Conservation (phyloP, 2,888 invertebrate genomes). For the Habrosyne pyritoides region DNA sequence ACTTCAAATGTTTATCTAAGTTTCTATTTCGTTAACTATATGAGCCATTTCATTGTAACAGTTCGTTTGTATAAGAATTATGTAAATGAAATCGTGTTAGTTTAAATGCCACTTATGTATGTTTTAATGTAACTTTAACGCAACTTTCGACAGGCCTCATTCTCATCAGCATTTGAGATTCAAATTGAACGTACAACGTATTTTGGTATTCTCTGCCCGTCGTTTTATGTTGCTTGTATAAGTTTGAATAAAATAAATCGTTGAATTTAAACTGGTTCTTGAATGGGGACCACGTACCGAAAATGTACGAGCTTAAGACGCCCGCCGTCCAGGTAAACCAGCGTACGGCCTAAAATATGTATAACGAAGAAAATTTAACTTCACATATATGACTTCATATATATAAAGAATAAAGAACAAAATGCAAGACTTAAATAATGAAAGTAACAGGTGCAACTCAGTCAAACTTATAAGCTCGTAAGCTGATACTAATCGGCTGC, state of each 20-base stretch:
- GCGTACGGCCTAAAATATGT: not conserved
- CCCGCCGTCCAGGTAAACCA: not conserved
- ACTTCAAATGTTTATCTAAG: conserved; percentile 2
- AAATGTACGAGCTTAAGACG: conserved; percentile 13
- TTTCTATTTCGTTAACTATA: conserved; percentile 9
- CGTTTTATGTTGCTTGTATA: conserved; percentile 17
- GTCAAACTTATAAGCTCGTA: not conserved
- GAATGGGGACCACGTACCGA: conserved; percentile 30
- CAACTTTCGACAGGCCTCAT: conserved; percentile 4
- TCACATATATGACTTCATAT: no score
- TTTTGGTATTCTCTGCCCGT: conserved; percentile 30
- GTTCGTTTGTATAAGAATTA: conserved; percentile 3
- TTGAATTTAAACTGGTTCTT: conserved; percentile 35
- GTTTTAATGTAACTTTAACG: conserved; percentile 1
- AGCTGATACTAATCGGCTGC: conserved; percentile 6
- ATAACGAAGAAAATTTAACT: not conserved
- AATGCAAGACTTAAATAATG: not conserved
- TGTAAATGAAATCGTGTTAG: conserved; percentile 7
- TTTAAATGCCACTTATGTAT: conserved; percentile 5
- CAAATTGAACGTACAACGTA: conserved; percentile 31
- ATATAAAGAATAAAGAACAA: no score
- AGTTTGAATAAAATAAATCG: conserved; percentile 26
- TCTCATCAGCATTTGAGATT: not conserved
- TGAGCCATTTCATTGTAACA: conserved; percentile 3
- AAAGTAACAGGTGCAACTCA: not conserved